Evolutionary conservation across 2,888 invertebrate genomes (phyloP).

Genomic region (Callyntrura guangdongensis): DNA sequence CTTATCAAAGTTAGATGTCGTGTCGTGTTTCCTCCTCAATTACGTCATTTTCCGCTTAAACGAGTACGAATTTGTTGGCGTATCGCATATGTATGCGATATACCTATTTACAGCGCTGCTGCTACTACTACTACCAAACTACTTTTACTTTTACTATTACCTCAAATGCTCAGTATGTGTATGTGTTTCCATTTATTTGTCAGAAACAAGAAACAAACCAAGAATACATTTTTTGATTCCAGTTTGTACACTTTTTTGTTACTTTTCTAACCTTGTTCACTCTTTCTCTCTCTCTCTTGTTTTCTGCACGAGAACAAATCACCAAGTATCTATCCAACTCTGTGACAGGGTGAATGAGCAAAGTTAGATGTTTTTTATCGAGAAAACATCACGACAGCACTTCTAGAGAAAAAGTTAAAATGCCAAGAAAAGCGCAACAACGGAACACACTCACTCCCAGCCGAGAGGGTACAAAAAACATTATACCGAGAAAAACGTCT

Average conservation of each 20-base stretch:
- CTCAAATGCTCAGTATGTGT: too few relatives aligned
- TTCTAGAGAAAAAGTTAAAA: slow-evolving; percentile 7
- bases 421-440: slow-evolving; percentile 22
- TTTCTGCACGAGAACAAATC: not conserved
- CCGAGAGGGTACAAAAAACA: not conserved
- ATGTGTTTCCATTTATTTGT: slow-evolving; percentile 13
- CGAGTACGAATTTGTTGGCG: not conserved
- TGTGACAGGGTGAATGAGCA: not conserved
- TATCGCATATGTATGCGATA: not conserved
- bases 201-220: not conserved
- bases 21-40: slow-evolving; percentile 39
- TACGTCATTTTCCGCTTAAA: slow-evolving; percentile 41
- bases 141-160: too few relatives aligned
- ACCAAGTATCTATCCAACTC: slow-evolving; percentile 28
- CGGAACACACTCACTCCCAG: not conserved
- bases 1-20: slow-evolving; percentile 11
- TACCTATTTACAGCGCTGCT: too few relatives aligned
- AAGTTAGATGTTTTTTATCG: slow-evolving; percentile 39
- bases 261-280: not conserved
- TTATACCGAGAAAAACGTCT: not conserved
- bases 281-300: slow-evolving; percentile 9
- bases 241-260: not conserved
- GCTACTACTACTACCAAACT: too few relatives aligned
- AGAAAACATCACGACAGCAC: slow-evolving; percentile 28
- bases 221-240: not conserved